Evolutionary conservation across 2,113 vertebrate species (phyloP).

Genomic region (Anas platyrhynchos): DNA sequence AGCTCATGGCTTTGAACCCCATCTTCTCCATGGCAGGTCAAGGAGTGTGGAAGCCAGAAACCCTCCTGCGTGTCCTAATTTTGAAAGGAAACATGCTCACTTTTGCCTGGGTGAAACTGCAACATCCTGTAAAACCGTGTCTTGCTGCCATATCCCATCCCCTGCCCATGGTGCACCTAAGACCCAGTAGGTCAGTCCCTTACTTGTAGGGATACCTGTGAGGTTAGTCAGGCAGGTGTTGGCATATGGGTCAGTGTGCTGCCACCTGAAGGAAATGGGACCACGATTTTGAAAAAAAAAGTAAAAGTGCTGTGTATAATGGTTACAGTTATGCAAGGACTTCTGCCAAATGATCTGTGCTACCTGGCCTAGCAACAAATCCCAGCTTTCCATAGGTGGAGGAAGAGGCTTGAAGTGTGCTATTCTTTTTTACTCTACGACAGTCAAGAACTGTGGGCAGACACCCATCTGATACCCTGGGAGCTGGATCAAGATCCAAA

Average conservation of each 20-base stretch:
- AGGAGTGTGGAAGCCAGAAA: not conserved
- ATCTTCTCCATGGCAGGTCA: not conserved
- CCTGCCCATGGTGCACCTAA: not conserved
- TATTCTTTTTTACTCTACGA: not conserved
- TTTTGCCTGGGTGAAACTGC: not conserved
- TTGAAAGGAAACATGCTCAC: not conserved
- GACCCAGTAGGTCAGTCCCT: not conserved
- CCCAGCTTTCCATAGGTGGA: not conserved
- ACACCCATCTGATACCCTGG: not conserved
- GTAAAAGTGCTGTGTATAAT: too few relatives aligned
- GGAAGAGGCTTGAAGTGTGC: not conserved
- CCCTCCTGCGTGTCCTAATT: not conserved
- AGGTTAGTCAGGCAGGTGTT: not conserved
- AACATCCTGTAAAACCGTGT: accelerated
- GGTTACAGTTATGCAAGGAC: too few relatives aligned
- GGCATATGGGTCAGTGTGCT: not conserved
- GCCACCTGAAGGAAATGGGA: not conserved
- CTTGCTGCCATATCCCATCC: not conserved
- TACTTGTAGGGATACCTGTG: not conserved
- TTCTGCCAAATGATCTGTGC: not conserved
- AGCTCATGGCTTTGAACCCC: not conserved
- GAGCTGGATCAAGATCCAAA: not conserved
- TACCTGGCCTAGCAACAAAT: not conserved
- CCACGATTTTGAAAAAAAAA: not conserved
- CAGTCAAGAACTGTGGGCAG: not conserved